Conservation (phyloP, 1,140 invertebrate species). For the Achatina immaculata region DNA sequence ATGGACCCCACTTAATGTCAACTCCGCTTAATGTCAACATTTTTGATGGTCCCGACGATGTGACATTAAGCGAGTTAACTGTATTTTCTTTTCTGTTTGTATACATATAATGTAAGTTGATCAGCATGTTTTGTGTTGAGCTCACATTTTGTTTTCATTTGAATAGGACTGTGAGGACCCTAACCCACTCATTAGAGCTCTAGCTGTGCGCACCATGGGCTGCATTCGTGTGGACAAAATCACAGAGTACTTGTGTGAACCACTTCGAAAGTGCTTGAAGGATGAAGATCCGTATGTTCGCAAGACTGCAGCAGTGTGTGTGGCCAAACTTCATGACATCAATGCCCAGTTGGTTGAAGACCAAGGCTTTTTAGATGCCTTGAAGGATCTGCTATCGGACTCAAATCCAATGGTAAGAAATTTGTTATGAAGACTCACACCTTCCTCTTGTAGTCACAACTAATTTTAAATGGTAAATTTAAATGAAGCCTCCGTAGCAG, state of each 20-base stretch:
- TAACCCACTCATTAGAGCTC: conserved; percentile 97
- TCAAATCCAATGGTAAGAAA: conserved; percentile 99
- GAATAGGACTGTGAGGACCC: conserved; percentile 98
- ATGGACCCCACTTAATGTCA: no score
- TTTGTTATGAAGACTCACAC: no score
- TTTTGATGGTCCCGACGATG: no score
- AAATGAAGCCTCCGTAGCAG: no score
- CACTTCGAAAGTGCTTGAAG: conserved; percentile 93
- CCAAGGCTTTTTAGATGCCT: conserved; percentile 96
- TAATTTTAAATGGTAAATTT: not conserved
- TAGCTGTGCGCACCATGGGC: conserved; percentile 99
- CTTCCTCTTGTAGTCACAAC: not conserved
- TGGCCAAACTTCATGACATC: conserved; percentile 99
- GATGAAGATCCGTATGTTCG: conserved; percentile 99
- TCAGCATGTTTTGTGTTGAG: not conserved
- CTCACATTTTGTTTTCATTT: not conserved
- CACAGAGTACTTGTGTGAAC: conserved; percentile 99
- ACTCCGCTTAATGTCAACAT: no score
- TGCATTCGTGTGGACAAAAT: conserved; percentile 99
- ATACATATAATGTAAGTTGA: no score
- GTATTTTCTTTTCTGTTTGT: no score
- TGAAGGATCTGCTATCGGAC: conserved; percentile 97
- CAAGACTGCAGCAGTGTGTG: conserved; percentile 99
- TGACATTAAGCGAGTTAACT: no score
- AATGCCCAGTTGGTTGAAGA: conserved; percentile 97